Evolutionary conservation across 1,140 invertebrate genomes (phyloP).

Genomic region (Cotesia chilonis): DNA sequence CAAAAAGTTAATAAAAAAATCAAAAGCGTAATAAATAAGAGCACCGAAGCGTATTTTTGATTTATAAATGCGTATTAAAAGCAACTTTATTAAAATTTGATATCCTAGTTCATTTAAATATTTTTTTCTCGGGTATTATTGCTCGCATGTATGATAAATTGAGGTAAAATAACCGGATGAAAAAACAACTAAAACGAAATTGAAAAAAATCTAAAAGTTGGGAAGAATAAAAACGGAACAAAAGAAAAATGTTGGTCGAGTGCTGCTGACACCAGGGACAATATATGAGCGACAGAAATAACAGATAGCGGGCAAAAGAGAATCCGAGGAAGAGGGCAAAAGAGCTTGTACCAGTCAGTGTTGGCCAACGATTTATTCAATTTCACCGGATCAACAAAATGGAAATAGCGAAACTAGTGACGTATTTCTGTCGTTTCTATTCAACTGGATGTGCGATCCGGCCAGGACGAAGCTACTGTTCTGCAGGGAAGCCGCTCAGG

Average conservation of each 20-base stretch:
- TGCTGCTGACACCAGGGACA: background rate
- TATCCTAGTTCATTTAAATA: conserved; percentile 1
- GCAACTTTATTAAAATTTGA: too few relatives aligned
- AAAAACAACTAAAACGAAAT: conserved; percentile 17
- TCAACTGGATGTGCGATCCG: background rate
- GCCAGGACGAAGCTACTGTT: background rate
- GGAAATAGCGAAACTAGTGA: conserved; percentile 10
- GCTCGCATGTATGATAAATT: conserved; percentile 13
- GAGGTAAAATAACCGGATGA: background rate
- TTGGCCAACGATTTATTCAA: conserved; percentile 28
- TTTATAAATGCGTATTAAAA: background rate
- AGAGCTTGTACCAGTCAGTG: conserved; percentile 10
- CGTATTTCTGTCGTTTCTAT: conserved; percentile 1
- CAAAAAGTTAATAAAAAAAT: background rate
- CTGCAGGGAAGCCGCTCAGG: background rate
- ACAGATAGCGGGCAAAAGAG: background rate
- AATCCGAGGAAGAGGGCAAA: background rate
- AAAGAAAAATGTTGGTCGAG: conserved; percentile 7
- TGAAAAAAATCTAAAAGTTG: conserved; percentile 14
- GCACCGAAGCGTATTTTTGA: background rate
- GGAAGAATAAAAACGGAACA: conserved; percentile 8
- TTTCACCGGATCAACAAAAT: conserved; percentile 25
- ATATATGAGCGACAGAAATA: conserved; percentile 7
- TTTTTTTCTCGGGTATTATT: background rate
- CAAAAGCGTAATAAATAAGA: background rate